Evolutionary conservation across 1,140 invertebrate species (phyloP), one percentile per base, ranked within the genome.

Genomic region (Rhysida immarginata): DNA sequence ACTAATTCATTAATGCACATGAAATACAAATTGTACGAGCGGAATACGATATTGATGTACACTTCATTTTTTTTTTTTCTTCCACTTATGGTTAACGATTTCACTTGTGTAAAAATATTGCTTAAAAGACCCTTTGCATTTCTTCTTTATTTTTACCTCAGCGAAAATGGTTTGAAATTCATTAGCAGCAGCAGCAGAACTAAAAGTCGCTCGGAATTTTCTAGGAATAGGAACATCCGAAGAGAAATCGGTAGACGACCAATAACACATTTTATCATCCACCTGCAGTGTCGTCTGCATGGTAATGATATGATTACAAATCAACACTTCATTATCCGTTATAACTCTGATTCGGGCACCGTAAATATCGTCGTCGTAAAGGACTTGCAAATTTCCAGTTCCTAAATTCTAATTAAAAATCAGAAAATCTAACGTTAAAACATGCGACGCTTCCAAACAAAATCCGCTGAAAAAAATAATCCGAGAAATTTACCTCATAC

Each of bases 281-380:
- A 67, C 56, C 73, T 75, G 48, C 57, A 77, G 64, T 2, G 61
- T 60, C 1, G 69, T 73, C 54, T 78, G 70, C 26, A 69, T 66
- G 48, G 67, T 68, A 55, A 78, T 76, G 18, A 77, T 57, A 45
- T 76, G 75, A 35, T 75, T 73, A 55, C 74, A 74, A 1, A 75
- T 45, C 14, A 65, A 54, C n/a, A 70, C 62, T 2, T 69, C 68
- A 35, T 71, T 58, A 26, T 75, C 72, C 2, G 63, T 60, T 29
- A 64, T 65, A 18, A 78, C 61, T n/a, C 65, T 53, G 24, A 79
- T 72, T 24, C 66, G 67, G 11, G 69, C 66, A 0, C 70, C 72
- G 59, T 65, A 74, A 2, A 75, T 63, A 18, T 74, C 69, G n/a
- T 72, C 70, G 63, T 79, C 74, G 53, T 74, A 77, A n/a, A 69